Base-by-base conservation (phyloP, 2,888 invertebrate species). In the Spilarctia lutea region DNA sequence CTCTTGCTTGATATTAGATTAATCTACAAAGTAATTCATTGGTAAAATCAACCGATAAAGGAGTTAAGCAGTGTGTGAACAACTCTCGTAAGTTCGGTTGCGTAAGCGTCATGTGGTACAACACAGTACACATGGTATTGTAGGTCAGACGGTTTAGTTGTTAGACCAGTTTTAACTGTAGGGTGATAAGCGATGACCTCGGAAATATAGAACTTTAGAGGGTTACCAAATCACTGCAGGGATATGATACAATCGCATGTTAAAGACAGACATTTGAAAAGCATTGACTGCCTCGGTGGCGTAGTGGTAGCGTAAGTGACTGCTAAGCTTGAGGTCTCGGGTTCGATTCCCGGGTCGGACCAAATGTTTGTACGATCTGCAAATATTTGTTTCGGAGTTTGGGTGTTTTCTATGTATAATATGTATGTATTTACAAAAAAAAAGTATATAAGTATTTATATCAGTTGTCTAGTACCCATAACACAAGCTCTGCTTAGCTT, bases 141-240 rank as follows among this genome's bases (percentile, higher is more conserved):
- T 93, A 89, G 93, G 94, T 94, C 94, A 94, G 75, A 83, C 89
- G 80, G 84, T 86, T 85, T 87, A 86, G 89, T 80, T 80, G 85
- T 81, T 79, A 16, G 81, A 93, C 93, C 93, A 91, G 94, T 93
- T 90, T 79, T 70, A 74, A 67, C 70, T 83, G 82, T 76, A 74
- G 77, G 75, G 79, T 81, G 80, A 81, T n/a, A 63, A 73, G 24
- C 13, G 16, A 67, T 45, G 65, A 75, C 80, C 78, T 82, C 81
- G 78, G 79, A 65, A 68, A 71, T 48, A 20, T 52, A 24, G 2
- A 63, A 16, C 30, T 27, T 63, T 6, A 63, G 18, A 63, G 60
- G 60, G 4, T 27, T 63, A 30, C 60, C 27, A 30, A 30, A 30
- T 63, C 11, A 63, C 60, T 63, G 16, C 30, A 63, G 13, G 16